Base-by-base conservation (phyloP, 2,888 invertebrate genomes). In the Melieria picta region DNA sequence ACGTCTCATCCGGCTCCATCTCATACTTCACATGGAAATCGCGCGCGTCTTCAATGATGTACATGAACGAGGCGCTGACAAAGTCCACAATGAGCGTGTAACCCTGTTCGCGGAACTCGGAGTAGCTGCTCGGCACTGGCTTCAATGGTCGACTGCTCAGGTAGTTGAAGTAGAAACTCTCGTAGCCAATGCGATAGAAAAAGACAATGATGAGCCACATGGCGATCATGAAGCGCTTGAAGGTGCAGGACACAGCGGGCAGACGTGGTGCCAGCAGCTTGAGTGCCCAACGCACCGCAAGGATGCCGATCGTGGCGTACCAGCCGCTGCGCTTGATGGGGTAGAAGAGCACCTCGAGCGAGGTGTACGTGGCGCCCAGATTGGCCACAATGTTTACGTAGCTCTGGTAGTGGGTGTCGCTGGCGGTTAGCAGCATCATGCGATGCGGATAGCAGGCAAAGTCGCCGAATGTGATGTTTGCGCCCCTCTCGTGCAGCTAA, bases 401-500 rank as follows among this genome's bases (percentile, higher is more conserved):
- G 11, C n/a, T n/a, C 1, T n/a, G 11, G 13, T n/a, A 57, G 16
- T 57, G 4, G 57, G 57, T 11, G 11, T 57, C 7, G 13, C n/a
- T n/a, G 7, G n/a, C 11, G 3, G 57, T 7, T 13, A 57, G 13
- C 16, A 57, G 13, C 11, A n/a, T 2, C 57, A n/a, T 57, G 11
- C 57, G 57, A 3, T 1, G 7, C 7, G 11, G 57, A 57, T 13
- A n/a, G 13, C 57, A 57, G 16, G n/a, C 7, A 1, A 2, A n/a
- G 16, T 13, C 57, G 13, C 57, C 57, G 16, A 57, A 77, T 77
- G 9, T 76, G 77, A 45, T 78, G 16, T 80, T 4, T 69, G 47
- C 2, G 69, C 60, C n/a, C 78, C 74, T 50, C 16, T 77, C 73
- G 0, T 79, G 75, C 4, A 80, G 77, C 13, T 75, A 62, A 30